phyloP scores from a whole-genome alignment of 2,113 vertebrate genomes.

The rabbit (Oryctolagus cuniculus) region DNA sequence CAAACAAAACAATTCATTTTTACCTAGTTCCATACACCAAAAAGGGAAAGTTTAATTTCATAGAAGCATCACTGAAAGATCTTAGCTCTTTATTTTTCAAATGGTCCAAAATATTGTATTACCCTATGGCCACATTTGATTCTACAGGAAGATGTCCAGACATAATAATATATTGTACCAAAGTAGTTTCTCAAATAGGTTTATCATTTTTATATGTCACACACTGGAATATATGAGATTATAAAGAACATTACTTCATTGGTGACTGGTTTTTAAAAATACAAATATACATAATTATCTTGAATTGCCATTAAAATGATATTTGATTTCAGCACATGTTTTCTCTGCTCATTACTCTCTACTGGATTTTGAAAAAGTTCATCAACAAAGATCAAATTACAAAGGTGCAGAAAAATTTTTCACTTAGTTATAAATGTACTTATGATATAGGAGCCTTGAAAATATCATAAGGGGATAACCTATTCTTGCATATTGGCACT shows the following conservation, averaged over 20 bases:
- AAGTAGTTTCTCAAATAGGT: slow-evolving; percentile 9
- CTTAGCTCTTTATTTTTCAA: slow-evolving; percentile 16
- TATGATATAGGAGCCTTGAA: neutral
- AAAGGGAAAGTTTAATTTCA: neutral
- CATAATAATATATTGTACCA: neutral
- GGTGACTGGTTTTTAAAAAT: neutral
- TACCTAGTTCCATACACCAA: neutral
- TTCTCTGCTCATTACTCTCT: neutral
- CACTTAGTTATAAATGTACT: neutral
- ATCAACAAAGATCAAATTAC: slow-evolving; percentile 38
- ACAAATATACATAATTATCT: neutral
- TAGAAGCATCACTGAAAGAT: neutral
- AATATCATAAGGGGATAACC: neutral
- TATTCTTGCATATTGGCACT: neutral
- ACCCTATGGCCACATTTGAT: neutral
- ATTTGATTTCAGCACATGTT: slow-evolving; percentile 45
- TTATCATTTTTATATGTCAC: neutral
- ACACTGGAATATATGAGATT: neutral
- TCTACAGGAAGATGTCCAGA: neutral
- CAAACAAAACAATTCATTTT: neutral
- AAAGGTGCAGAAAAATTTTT: slow-evolving; percentile 2
- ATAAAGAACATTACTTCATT: neutral
- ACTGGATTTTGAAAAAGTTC: neutral
- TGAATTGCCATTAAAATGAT: slow-evolving; percentile 11
- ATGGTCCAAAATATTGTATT: neutral